These are phyloP conservation scores for Micrastur ruficollis DNA, from an alignment of 2,797 vertebrate genomes.

Conservation along the genomic window DNA sequence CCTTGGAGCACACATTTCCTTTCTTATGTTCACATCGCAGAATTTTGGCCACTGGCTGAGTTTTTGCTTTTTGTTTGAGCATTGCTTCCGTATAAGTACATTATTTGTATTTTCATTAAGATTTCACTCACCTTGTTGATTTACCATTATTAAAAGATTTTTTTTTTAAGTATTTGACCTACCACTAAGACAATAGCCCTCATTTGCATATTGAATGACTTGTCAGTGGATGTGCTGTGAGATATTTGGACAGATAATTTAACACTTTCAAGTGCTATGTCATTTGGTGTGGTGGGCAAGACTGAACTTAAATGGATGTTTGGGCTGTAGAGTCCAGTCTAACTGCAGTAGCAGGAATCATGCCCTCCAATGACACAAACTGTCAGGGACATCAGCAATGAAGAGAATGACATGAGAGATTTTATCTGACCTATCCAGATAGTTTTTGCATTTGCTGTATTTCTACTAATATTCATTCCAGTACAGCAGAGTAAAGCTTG, in stretches of 20 bases:
- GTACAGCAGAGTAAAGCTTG: background rate
- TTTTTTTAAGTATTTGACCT: background rate
- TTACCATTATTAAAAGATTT: background rate
- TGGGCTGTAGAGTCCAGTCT: background rate
- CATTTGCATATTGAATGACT: background rate
- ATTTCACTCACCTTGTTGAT: background rate
- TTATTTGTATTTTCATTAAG: background rate
- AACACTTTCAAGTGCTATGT: background rate
- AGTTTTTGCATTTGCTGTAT: background rate
- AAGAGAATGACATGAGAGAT: background rate
- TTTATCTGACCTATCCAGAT: background rate
- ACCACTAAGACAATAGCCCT: background rate
- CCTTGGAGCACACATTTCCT: background rate
- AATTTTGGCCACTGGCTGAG: background rate
- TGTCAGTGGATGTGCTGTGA: background rate
- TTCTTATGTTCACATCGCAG: background rate
- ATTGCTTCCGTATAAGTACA: background rate
- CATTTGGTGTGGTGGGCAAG: background rate
- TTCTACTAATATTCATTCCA: background rate
- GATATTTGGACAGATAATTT: background rate
- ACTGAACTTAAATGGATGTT: background rate
- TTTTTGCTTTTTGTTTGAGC: background rate
- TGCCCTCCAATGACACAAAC: background rate
- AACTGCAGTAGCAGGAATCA: background rate
- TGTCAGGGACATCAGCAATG: background rate